Evolutionary conservation across 2,797 vertebrate genomes (phyloP).

Genomic region (Glyptemys insculpta): DNA sequence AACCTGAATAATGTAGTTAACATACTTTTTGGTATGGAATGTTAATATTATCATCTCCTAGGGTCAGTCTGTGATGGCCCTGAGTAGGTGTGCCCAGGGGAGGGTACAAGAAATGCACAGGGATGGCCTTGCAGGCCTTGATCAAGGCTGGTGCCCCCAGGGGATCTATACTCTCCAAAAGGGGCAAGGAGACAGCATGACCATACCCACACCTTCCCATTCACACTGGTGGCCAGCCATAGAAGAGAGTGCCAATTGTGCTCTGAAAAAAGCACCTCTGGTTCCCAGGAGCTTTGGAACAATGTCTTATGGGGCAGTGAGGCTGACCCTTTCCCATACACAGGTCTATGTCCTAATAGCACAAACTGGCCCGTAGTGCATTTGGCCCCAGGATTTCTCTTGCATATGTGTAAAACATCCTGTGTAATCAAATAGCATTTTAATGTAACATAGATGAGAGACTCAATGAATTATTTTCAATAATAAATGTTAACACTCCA

Average conservation of each 20-base stretch:
- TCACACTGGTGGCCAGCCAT: neutral
- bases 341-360: fast-evolving
- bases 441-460: neutral
- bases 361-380: neutral
- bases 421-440: neutral
- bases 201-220: neutral
- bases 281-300: neutral
- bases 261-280: neutral
- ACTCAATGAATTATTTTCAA: neutral
- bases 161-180: neutral
- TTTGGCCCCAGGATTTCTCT: neutral
- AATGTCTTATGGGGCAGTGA: neutral
- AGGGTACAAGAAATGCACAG: neutral
- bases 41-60: neutral
- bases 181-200: neutral
- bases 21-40: fast-evolving
- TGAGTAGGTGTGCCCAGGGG: fast-evolving
- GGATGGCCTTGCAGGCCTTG: neutral
- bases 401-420: neutral
- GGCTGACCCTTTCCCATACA: fast-evolving
- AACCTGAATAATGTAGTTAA: fast-evolving
- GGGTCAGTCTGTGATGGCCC: fast-evolving
- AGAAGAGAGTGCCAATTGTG: neutral
- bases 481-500: neutral
- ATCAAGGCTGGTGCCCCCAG: neutral